Conservation (phyloP, 2,797 vertebrate genomes). For the Gouania willdenowi region DNA sequence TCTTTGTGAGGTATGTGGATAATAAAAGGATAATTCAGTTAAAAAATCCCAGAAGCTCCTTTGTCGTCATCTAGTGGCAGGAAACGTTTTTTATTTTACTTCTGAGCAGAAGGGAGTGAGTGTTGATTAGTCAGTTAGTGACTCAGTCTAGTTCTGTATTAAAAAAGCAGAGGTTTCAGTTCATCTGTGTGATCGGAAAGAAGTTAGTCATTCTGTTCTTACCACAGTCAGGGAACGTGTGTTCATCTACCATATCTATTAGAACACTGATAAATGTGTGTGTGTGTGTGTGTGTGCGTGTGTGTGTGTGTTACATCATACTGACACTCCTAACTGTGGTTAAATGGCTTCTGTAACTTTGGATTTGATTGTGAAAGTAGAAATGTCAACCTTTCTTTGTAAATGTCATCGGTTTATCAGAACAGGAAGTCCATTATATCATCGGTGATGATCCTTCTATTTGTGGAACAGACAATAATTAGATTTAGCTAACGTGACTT, state of each 20-base stretch:
- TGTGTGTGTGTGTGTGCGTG: constrained; percentile 44
- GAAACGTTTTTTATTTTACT: neutral
- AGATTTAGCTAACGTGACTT: too few relatives aligned
- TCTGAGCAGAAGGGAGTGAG: constrained; percentile 2
- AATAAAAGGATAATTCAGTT: too few relatives aligned
- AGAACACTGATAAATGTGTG: too few relatives aligned
- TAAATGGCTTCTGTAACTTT: too few relatives aligned
- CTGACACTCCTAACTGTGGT: constrained; percentile 30
- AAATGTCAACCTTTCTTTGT: too few relatives aligned
- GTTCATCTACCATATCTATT: constrained; percentile 24
- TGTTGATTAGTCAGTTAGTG: neutral
- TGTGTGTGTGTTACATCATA: constrained; percentile 54
- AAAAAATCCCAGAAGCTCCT: too few relatives aligned
- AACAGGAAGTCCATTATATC: too few relatives aligned
- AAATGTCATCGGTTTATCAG: too few relatives aligned
- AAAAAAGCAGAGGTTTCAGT: neutral
- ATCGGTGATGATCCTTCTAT: too few relatives aligned
- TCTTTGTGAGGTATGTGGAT: too few relatives aligned
- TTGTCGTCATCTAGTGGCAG: constrained; percentile 45
- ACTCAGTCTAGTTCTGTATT: neutral
- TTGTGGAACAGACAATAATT: too few relatives aligned
- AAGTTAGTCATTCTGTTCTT: constrained; percentile 11
- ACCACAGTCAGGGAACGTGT: constrained; percentile 17
- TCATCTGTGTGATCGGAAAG: constrained; percentile 4
- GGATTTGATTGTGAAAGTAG: too few relatives aligned